Evolutionary conservation across 2,888 invertebrate species (phyloP), one percentile per base, ranked within the genome.

Genomic region (Xanthorhoe designata): DNA sequence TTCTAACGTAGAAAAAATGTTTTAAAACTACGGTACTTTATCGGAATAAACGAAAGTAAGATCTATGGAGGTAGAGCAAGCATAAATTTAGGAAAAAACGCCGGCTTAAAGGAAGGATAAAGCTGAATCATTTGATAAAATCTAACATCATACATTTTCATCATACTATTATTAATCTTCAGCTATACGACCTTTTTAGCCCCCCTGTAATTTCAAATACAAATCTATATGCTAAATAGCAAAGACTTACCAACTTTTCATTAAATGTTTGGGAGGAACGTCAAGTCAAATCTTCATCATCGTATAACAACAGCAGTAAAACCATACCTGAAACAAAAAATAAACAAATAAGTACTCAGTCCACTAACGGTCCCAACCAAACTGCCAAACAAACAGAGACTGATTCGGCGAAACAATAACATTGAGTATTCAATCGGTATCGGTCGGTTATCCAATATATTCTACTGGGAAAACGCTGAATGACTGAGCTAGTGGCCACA

Each of bases 381-480:
- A 47, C 54, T 71, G 66, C 64, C 61, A 68, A 70, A 68, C 64
- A 58, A 70, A 35, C 64, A 53, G 57, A 10, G 69, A 49, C 38
- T 63, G 50, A 64, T 71, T 69, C 60, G 60, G 24, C 18, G 50
- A 55, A 64, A 24, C 24, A 24, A 68, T 58, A 61, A 49, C 73
- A 75, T 73, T 69, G 66, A 42, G 70, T 74, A 78, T 79, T 78
- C 77, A 72, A 75, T 74, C 59, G 38, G 63, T 70, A 69, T 58
- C 67, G 68, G 68, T 73, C 70, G 68, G 71, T 69, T 69, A 73
- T 56, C 52, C 71, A 76, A 79, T 77, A 78, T 77, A 80, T 79
- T 78, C 75, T 74, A 77, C 75, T 76, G 74, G 76, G 78, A 78
- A 82, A 78, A 79, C 75, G 75, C 74, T 77, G 68, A 79, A 78